Base-by-base conservation (phyloP, 2,113 vertebrate species). In the Onychorhynchus coronatus region DNA sequence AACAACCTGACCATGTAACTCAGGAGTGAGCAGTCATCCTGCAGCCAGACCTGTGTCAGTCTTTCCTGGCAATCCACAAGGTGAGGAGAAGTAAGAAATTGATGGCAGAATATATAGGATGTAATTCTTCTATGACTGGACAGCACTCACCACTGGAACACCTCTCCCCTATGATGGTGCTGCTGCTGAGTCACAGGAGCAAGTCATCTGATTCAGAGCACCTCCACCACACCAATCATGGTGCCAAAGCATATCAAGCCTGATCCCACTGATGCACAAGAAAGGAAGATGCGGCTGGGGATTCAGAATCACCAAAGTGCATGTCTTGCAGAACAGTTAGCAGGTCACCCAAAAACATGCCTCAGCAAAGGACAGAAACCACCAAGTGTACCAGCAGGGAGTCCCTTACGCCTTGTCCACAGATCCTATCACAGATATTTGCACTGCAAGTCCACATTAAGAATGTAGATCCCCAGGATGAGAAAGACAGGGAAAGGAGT, bases 131-230 rank as follows among this genome's bases (percentile, higher is more conserved):
- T 22, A 1, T 1, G 12, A 44, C 16, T 47, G 39, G 49, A 35
- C 28, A 47, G 30, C 30, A 41, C 33, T 66, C 67, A 70, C 19
- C 21, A 11, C 24, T 1, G 4, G 47, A 30, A 75, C n/a, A 62
- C 27, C 41, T 13, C 5, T 72, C 23, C 13, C 27, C 8, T 5
- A 50, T 11, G 9, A 66, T 5, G 19, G 25, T 44, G 68, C 67
- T 91, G 71, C 91, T 94, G 76, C 91, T 84, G 88, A 93, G 79
- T 31, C 79, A 65, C 71, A 80, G 83, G 83, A 73, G 8, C 78
- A 68, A 59, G 81, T 5, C 23, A 16, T 24, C 14, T 11, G 66
- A 19, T 52, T 9, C 30, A 80, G 50, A 88, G 75, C 35, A 61
- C 93, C 67, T 88, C 62, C 89, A 93, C 89, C 91, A 86, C 62